Percentiles rank a stretch among this genome's conserved stretches.
These are phyloP conservation scores for Malurus alboscapulatus DNA, from an alignment of 2,113 vertebrate genomes.

Conservation along the genomic window DNA sequence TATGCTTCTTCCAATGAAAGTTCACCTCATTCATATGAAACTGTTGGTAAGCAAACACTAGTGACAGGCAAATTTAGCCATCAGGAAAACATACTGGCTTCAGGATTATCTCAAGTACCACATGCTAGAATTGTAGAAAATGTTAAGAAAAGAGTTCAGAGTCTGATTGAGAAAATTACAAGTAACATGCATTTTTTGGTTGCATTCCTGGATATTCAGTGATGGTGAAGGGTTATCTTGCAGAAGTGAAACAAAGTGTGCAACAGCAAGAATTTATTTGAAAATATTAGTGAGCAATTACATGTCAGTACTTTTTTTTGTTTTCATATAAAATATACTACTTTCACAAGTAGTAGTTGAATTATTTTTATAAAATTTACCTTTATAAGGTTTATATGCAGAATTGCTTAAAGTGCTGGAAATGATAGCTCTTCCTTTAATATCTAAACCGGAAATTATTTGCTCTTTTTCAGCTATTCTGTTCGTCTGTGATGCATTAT, in stretches of 20 bases:
- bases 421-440: slow-evolving; percentile 1
- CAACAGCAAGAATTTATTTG: neutral
- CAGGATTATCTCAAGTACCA: slow-evolving; percentile 62
- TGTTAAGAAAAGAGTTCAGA: slow-evolving; percentile 28
- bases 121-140: slow-evolving; percentile 68
- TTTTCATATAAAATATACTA: neutral
- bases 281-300: slow-evolving; percentile 11
- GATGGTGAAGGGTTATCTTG: slow-evolving; percentile 1
- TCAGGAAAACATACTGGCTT: slow-evolving; percentile 68
- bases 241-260: slow-evolving; percentile 1
- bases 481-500: slow-evolving; percentile 32
- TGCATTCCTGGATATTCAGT: slow-evolving; percentile 34
- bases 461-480: slow-evolving; percentile 15
- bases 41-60: slow-evolving; percentile 75
- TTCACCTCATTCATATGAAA: slow-evolving; percentile 68
- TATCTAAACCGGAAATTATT: slow-evolving; percentile 57
- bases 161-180: slow-evolving; percentile 27
- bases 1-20: slow-evolving; percentile 76
- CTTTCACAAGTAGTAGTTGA: neutral
- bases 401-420: neutral
- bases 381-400: neutral
- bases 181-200: slow-evolving; percentile 42
- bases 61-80: slow-evolving; percentile 69
- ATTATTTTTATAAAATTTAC: neutral
- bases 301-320: neutral